Conservation (phyloP, 2,113 vertebrate genomes). For the Sclerurus mexicanus region DNA sequence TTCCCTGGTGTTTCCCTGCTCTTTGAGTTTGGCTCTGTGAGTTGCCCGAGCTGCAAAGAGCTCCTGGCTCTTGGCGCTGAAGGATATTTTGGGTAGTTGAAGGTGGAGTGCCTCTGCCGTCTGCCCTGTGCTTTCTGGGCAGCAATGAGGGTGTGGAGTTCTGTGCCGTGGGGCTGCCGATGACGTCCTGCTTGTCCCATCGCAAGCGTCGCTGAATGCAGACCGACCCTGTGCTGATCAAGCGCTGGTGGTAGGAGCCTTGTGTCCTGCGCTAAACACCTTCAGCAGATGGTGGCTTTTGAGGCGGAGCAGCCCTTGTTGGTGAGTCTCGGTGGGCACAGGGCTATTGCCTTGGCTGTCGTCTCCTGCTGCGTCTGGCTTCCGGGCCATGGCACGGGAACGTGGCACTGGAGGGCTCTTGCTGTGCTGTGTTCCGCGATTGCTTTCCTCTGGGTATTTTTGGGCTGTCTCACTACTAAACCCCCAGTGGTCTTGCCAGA, state of each 20-base stretch:
- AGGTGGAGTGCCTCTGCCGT: neutral
- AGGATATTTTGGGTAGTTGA: neutral
- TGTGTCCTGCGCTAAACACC: fast-evolving
- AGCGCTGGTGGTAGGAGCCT: neutral
- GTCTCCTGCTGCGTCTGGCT: neutral
- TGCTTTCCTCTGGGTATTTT: neutral
- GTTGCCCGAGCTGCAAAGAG: neutral
- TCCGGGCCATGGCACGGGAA: neutral
- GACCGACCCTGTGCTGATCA: neutral
- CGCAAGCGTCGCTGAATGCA: fast-evolving
- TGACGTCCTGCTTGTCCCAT: fast-evolving
- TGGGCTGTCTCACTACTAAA: neutral
- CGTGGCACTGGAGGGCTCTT: neutral
- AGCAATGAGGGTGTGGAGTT: too few relatives aligned
- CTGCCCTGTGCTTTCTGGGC: fast-evolving
- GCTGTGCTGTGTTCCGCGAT: fast-evolving
- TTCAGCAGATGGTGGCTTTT: neutral
- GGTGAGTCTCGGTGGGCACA: neutral
- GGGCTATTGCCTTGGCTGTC: fast-evolving
- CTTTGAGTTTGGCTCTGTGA: neutral
- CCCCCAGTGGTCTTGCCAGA: neutral
- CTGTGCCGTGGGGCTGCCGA: neutral
- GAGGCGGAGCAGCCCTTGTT: fast-evolving
- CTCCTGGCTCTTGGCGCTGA: neutral
- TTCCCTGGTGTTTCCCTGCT: neutral